Conservation (phyloP, 2,113 vertebrate species). For the Hypomesus transpacificus region DNA sequence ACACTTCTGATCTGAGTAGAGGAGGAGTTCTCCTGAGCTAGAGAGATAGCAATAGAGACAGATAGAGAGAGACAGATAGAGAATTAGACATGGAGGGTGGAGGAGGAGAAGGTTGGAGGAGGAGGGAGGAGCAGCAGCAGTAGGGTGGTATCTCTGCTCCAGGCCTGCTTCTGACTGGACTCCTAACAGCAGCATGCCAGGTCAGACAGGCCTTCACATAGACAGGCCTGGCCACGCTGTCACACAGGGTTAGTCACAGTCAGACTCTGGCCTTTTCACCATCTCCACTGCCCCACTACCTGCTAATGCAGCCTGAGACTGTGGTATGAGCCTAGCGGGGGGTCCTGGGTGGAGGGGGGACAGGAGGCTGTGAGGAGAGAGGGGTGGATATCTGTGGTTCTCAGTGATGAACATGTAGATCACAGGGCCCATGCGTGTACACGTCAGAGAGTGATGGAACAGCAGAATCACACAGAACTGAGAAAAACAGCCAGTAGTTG, state of each 20-base stretch:
- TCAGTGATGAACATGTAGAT: neutral
- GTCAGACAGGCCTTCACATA: constrained; percentile 47
- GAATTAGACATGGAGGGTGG: constrained; percentile 1
- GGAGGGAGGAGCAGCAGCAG: constrained; percentile 18
- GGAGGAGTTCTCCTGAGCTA: too few relatives aligned
- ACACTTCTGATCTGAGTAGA: too few relatives aligned
- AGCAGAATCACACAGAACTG: constrained; percentile 6
- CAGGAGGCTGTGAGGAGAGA: neutral
- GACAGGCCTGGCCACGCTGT: constrained; percentile 52
- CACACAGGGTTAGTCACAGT: constrained; percentile 59
- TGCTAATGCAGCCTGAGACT: constrained; percentile 54
- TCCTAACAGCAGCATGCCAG: constrained; percentile 37
- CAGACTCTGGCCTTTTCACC: constrained; percentile 62
- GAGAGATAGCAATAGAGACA: neutral
- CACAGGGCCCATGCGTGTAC: neutral
- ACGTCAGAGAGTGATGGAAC: constrained; percentile 16
- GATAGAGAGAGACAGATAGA: neutral
- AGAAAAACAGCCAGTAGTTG: neutral
- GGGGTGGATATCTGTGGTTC: neutral
- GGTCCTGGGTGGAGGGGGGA: neutral
- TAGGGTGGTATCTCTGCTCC: neutral
- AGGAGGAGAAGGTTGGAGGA: constrained; percentile 13
- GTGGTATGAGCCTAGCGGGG: constrained; percentile 46
- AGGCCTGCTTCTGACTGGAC: constrained; percentile 8
- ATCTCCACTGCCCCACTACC: constrained; percentile 52